A percentile compares a stretch with the other conserved stretches of the same genome.
phyloP scores from a whole-genome alignment of 2,113 vertebrate genomes.

The Rhinolophus sinicus region DNA sequence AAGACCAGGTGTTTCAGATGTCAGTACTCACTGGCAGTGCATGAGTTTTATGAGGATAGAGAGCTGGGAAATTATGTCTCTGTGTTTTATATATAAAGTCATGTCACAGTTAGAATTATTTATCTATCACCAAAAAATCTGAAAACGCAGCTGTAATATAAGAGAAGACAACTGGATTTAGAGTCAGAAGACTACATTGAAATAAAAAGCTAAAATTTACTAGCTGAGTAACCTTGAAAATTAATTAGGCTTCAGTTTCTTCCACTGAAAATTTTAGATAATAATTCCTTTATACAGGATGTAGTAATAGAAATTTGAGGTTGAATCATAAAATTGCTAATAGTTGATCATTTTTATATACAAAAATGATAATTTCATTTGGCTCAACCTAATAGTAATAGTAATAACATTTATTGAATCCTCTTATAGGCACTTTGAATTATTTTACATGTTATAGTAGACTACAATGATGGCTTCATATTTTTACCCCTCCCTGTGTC shows the following conservation, averaged over 20 bases:
- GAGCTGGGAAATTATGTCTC: constrained; percentile 24
- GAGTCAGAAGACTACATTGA: constrained; percentile 1
- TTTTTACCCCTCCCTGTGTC: background rate
- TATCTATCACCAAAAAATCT: constrained; percentile 26
- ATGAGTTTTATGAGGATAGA: constrained; percentile 58
- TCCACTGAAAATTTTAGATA: background rate
- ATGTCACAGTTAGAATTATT: background rate
- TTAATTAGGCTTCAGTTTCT: constrained; percentile 55
- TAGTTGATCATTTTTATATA: constrained; percentile 35
- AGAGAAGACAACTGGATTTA: constrained; percentile 58
- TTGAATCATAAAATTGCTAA: constrained; percentile 15
- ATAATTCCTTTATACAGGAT: constrained; percentile 37
- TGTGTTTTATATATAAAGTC: constrained; percentile 38
- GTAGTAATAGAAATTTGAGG: constrained; percentile 21
- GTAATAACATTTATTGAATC: background rate
- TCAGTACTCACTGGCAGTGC: constrained; percentile 31
- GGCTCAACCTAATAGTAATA: background rate
- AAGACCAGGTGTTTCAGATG: constrained; percentile 59
- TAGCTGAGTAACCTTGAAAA: constrained; percentile 46
- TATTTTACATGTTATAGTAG: background rate
- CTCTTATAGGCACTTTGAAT: background rate
- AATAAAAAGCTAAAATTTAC: constrained; percentile 58
- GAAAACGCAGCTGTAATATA: constrained; percentile 26
- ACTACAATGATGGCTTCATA: background rate
- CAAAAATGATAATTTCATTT: constrained; percentile 50